Evolutionary conservation across 53 echinoderm and acorn worm genomes (phyloP).

Genomic region (Stichopus horrens): DNA sequence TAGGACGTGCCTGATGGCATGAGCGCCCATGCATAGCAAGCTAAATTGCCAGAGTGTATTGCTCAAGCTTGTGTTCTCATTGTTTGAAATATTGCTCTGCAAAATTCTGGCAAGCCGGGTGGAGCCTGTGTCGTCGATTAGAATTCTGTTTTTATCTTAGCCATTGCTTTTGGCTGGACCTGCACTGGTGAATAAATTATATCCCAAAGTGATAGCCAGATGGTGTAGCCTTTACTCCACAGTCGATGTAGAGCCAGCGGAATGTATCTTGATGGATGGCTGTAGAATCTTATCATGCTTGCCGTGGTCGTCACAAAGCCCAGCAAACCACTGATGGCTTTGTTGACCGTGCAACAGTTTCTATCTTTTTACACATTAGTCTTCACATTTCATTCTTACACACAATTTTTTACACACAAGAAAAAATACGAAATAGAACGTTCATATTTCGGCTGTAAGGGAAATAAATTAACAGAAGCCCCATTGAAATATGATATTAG

Average conservation of each 20-base stretch:
- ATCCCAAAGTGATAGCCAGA: background rate
- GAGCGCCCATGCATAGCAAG: slow-evolving; percentile 29
- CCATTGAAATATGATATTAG: too few species aligned
- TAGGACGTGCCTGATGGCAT: slow-evolving; percentile 32
- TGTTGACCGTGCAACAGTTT: background rate
- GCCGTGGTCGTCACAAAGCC: background rate
- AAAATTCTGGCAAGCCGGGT: background rate
- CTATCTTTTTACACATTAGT: too few species aligned
- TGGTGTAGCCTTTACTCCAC: background rate
- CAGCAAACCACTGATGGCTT: background rate
- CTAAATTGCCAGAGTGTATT: slow-evolving; percentile 24
- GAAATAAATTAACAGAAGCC: too few species aligned
- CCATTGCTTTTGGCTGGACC: background rate
- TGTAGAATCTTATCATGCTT: background rate
- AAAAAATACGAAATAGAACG: too few species aligned
- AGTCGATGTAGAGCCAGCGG: background rate
- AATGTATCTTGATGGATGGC: background rate
- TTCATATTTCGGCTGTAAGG: too few species aligned
- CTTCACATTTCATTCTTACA: too few species aligned
- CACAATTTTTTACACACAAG: too few species aligned
- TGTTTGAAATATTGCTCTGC: slow-evolving; percentile 22
- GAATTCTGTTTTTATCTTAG: background rate
- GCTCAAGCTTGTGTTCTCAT: background rate
- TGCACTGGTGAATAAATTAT: slow-evolving; percentile 28
- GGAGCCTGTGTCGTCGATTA: background rate